Conservation (phyloP, 2,797 vertebrate species). For the Argyrosomus regius region DNA sequence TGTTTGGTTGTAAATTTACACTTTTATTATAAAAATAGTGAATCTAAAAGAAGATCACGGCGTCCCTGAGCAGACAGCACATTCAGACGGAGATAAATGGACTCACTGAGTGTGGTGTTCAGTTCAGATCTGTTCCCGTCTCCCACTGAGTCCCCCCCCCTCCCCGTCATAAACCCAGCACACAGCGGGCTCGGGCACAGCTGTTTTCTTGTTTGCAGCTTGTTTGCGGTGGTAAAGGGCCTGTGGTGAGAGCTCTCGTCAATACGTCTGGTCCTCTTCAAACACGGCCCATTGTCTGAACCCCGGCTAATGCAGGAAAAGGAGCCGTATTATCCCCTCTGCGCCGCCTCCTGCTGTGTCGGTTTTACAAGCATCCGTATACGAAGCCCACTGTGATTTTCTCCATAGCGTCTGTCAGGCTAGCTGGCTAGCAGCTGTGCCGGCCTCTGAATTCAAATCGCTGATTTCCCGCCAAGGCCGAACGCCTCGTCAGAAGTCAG, state of each 20-base stretch:
- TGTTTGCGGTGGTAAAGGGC: slow-evolving; percentile 51
- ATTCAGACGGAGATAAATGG: slow-evolving; percentile 17
- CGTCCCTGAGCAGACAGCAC: neutral
- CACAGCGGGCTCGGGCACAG: slow-evolving; percentile 51
- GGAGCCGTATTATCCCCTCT: slow-evolving; percentile 26
- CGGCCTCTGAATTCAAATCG: slow-evolving; percentile 36
- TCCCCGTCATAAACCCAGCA: slow-evolving; percentile 17
- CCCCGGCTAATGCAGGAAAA: slow-evolving; percentile 49
- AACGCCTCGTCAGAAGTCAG: slow-evolving; percentile 19
- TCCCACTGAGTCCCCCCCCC: slow-evolving; percentile 20
- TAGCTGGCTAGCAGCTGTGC: slow-evolving; percentile 12
- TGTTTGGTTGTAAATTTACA: neutral
- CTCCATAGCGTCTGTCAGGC: slow-evolving; percentile 19
- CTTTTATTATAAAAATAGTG: accelerated
- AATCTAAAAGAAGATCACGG: neutral
- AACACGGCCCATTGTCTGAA: slow-evolving; percentile 66
- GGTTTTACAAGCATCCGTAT: slow-evolving; percentile 23
- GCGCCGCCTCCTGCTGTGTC: slow-evolving; percentile 24
- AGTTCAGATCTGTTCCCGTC: slow-evolving; percentile 16
- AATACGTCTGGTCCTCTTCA: slow-evolving; percentile 67
- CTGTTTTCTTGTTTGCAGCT: slow-evolving; percentile 59
- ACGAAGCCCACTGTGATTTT: slow-evolving; percentile 23
- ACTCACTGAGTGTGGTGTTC: slow-evolving; percentile 4
- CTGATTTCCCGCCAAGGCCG: slow-evolving; percentile 38
- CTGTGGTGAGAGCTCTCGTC: slow-evolving; percentile 54